Evolutionary conservation across 2,888 invertebrate species (phyloP), one percentile per base, ranked within the genome.

Genomic region (Tipula vernalis): DNA sequence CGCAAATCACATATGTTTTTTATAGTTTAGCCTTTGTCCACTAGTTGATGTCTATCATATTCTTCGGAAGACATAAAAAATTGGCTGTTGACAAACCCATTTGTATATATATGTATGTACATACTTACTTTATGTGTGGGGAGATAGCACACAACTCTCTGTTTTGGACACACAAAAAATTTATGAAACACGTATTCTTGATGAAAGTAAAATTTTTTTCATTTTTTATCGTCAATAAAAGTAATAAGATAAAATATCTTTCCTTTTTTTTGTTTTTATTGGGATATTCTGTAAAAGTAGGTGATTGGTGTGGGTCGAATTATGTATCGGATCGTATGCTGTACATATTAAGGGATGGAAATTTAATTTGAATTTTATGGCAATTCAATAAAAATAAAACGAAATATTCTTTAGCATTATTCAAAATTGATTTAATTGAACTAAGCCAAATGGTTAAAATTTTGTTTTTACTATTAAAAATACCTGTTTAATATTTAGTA

Each of bases 11-110:
- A 71, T 71, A 71, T 71, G 71, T 71, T 12, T 71, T 71, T 71
- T 71, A 71, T 71, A 71, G 71, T 71, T 71, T 71, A 71, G 71
- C 71, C 71, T 71, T 71, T 71, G 71, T 71, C 71, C 71, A 71
- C 71, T 71, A 71, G 71, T 71, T 71, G 71, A 71, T 71, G 71
- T 28, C 71, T 71, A 71, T 71, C 71, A 71, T 71, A 71, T 71
- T 71, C 28, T 71, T 71, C 71, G 71, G 71, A 71, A 71, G 28
- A 10, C 71, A 12, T 71, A 71, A 71, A 71, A 71, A 28, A 71
- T 71, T 28, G 71, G 28, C 71, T 71, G 71, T 71, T 71, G 71
- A 71, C 71, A 71, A 71, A 71, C 18, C 71, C 71, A 71, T 71
- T 71, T 71, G 28, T 10, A 57, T 15, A 57, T 15, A 15, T 5